A percentile compares a stretch with the other conserved stretches of the same genome.
Conservation (phyloP, 2,888 invertebrate species). For the Drosophila monieri region DNA sequence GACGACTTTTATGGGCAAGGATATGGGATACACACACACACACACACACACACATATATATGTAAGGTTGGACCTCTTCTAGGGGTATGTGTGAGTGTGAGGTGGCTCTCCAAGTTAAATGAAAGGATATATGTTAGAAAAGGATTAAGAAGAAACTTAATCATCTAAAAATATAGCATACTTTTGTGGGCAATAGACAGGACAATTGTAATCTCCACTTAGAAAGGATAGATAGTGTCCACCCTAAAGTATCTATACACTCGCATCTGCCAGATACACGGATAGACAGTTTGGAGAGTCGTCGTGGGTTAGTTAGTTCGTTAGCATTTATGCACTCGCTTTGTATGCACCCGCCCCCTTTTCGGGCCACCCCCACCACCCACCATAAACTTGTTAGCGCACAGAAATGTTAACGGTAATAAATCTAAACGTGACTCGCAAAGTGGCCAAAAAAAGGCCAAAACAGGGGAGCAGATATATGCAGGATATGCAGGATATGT, state of each 20-base stretch:
- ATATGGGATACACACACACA: conserved; percentile 24
- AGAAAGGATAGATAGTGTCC: neutral
- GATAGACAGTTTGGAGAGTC: conserved; percentile 29
- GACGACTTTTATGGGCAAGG: conserved; percentile 71
- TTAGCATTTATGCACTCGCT: conserved; percentile 76
- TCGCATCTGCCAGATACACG: conserved; percentile 17
- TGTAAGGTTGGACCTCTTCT: conserved; percentile 12
- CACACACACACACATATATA: conserved; percentile 7
- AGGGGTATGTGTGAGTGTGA: neutral
- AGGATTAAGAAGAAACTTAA: too few relatives aligned
- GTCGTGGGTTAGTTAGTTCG: conserved; percentile 75
- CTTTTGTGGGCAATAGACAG: too few relatives aligned
- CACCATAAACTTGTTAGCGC: conserved; percentile 46
- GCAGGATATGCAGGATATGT: neutral
- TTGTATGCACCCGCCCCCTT: conserved; percentile 53
- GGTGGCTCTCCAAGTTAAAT: neutral
- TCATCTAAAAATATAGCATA: too few relatives aligned
- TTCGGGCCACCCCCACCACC: neutral
- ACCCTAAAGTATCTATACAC: conserved; percentile 11
- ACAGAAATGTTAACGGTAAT: conserved; percentile 58
- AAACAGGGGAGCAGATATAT: too few relatives aligned
- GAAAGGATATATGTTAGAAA: neutral
- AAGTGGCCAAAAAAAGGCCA: conserved; percentile 11
- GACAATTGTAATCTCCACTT: neutral
- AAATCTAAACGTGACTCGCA: conserved; percentile 60